A percentile compares a stretch with the other conserved stretches of the same genome.
These are phyloP conservation scores for Squalus acanthias DNA, from an alignment of 2,797 vertebrate genomes.

Conservation along the genomic window DNA sequence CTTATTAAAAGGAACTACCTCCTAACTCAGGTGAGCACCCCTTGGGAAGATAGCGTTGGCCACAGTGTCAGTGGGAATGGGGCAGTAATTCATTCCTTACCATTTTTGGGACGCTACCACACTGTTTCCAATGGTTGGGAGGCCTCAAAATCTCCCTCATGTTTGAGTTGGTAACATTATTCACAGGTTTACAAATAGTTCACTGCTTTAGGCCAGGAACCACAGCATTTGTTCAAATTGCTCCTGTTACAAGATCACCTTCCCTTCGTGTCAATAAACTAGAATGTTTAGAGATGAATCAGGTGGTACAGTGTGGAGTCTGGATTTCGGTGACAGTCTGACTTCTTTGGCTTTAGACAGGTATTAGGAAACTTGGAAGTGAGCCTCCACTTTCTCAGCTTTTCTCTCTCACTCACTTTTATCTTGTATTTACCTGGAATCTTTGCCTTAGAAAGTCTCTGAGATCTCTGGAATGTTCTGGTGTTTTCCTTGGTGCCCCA, in stretches of 20 bases:
- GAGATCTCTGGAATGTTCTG: neutral
- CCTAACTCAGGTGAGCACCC: neutral
- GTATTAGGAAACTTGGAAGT: neutral
- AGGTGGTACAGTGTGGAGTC: neutral
- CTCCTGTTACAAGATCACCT: neutral
- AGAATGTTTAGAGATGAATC: neutral
- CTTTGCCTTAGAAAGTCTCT: neutral
- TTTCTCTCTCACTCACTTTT: neutral
- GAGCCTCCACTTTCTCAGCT: neutral
- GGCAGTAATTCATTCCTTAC: neutral
- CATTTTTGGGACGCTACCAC: neutral
- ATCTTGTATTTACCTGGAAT: neutral
- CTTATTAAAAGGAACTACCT: neutral
- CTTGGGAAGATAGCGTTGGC: neutral
- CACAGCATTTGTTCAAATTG: neutral
- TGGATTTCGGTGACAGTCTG: neutral
- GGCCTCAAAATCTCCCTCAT: neutral
- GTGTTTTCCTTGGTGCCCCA: neutral
- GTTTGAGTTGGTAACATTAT: neutral
- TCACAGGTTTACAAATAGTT: neutral
- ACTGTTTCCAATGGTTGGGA: neutral
- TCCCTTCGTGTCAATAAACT: neutral
- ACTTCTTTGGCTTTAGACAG: neutral
- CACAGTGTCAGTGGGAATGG: neutral
- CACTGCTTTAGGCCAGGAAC: neutral